Conservation (phyloP, 2,797 vertebrate genomes). For the Luscinia luscinia region DNA sequence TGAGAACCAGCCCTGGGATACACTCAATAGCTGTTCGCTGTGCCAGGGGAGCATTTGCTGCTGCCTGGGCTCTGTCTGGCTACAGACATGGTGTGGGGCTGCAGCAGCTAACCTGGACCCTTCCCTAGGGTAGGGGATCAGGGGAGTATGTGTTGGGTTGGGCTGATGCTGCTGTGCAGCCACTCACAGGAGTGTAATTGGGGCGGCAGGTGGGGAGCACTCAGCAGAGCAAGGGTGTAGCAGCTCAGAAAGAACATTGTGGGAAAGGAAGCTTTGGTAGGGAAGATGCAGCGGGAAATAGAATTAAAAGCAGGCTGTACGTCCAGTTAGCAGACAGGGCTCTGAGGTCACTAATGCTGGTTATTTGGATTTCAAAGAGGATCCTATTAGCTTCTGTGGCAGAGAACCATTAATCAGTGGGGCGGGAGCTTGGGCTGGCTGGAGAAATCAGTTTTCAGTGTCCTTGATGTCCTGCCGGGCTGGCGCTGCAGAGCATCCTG, state of each 20-base stretch:
- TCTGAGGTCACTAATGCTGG: constrained; percentile 46
- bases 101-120: not conserved
- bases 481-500: constrained; percentile 2
- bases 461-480: constrained; percentile 44
- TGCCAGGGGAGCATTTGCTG: constrained; percentile 8
- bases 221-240: not conserved
- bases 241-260: not conserved
- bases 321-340: constrained; percentile 11
- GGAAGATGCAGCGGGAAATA: not conserved
- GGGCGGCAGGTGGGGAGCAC: not conserved
- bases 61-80: not conserved
- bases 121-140: not conserved
- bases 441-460: constrained; percentile 38
- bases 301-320: constrained; percentile 1
- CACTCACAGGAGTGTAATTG: rapidly evolving
- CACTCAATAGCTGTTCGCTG: not conserved
- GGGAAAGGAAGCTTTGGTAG: not conserved
- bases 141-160: not conserved
- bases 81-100: not conserved
- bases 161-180: not conserved
- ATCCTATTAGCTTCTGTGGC: constrained; percentile 42
- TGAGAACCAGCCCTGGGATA: constrained; percentile 22
- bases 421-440: constrained; percentile 4
- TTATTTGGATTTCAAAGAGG: constrained; percentile 56
- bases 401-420: constrained; percentile 34